phyloP scores from a whole-genome alignment of 2,888 invertebrate species.

The Polymixis flavicincta region DNA sequence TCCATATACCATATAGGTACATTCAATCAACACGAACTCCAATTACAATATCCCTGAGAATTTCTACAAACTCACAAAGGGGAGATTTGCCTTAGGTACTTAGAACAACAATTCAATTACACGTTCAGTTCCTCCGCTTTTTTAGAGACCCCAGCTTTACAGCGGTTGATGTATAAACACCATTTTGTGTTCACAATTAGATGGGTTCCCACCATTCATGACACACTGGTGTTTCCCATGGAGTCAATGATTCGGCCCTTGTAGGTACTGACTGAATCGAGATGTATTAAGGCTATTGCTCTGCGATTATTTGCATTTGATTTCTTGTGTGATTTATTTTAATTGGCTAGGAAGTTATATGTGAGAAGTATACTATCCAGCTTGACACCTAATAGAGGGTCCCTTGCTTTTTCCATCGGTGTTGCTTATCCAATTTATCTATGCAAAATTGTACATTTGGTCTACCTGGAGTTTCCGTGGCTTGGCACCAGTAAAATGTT shows the following conservation, averaged over 20 bases:
- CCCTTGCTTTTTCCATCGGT: not conserved
- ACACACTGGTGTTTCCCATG: conserved; percentile 70
- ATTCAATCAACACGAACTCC: not conserved
- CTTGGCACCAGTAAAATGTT: no score
- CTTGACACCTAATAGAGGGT: not conserved
- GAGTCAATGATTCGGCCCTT: conserved; percentile 66
- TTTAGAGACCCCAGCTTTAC: conserved; percentile 47
- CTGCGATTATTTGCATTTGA: conserved; percentile 32
- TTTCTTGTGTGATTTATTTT: conserved; percentile 25
- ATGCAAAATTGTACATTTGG: no score
- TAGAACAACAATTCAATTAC: conserved; percentile 47
- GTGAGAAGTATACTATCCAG: no score
- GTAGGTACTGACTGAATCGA: conserved; percentile 29
- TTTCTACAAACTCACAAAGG: conserved; percentile 21
- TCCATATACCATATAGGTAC: no score
- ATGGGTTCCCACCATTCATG: conserved; percentile 73
- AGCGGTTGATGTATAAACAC: conserved; percentile 57
- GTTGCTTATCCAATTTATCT: not conserved
- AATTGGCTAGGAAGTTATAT: not conserved
- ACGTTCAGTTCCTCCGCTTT: conserved; percentile 33
- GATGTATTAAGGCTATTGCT: conserved; percentile 30
- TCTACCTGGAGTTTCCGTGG: no score
- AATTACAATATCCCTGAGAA: conserved; percentile 61
- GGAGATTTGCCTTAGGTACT: conserved; percentile 33
- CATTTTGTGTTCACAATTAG: conserved; percentile 62